Evolutionary conservation across 2,113 vertebrate species (phyloP).

Genomic region (Recurvirostra avosetta): DNA sequence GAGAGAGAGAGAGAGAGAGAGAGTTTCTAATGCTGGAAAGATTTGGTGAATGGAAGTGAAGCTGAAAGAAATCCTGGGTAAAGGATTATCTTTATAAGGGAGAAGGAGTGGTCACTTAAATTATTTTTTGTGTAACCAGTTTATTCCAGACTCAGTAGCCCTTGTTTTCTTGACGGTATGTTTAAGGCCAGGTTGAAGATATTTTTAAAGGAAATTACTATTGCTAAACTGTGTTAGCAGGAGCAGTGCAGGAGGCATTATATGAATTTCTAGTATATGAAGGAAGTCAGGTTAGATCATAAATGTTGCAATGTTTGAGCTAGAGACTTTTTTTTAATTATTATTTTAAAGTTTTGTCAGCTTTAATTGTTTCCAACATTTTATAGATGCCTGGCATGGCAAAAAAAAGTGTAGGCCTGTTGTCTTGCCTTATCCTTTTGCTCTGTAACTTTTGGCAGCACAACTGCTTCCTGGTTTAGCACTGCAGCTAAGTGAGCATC

Average conservation of each 20-base stretch:
- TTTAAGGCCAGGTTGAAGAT: neutral
- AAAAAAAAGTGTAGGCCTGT: neutral
- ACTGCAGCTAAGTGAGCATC: neutral
- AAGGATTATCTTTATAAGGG: neutral
- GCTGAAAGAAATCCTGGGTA: neutral
- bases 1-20: neutral
- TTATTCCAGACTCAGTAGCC: neutral
- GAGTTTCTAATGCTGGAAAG: neutral
- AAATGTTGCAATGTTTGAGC: neutral
- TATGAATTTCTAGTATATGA: neutral
- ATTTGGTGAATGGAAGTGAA: neutral
- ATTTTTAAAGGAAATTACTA: neutral
- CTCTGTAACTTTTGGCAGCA: neutral
- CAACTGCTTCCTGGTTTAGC: neutral
- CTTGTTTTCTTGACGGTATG: neutral
- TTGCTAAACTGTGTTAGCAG: neutral
- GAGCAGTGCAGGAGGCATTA: neutral
- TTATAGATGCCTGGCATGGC: neutral
- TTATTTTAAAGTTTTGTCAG: neutral
- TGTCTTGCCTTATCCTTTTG: neutral
- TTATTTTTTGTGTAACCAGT: neutral
- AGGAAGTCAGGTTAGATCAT: neutral
- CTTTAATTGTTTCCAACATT: neutral
- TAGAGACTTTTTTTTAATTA: neutral
- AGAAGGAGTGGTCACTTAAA: neutral